phyloP scores from a whole-genome alignment of 2,888 invertebrate species.

The Thecocarcelia acutangulata region DNA sequence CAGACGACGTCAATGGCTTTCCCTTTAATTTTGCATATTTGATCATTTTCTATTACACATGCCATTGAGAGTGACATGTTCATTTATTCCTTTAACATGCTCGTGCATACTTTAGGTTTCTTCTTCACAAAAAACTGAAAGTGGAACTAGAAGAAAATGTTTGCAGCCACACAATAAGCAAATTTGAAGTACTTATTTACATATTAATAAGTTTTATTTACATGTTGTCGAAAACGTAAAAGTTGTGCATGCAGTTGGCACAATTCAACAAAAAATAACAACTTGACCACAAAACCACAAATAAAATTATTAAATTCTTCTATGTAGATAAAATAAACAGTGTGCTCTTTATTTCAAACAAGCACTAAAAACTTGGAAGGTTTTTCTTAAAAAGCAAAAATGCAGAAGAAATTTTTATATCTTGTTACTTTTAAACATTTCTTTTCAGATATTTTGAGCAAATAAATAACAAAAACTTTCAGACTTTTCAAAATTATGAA shows the following conservation, averaged over 20 bases:
- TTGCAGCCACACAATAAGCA: neutral
- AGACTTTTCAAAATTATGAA: too few relatives aligned
- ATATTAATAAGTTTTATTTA: slow-evolving; percentile 65
- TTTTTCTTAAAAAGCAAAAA: neutral
- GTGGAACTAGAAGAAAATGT: slow-evolving; percentile 17
- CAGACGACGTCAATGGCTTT: neutral
- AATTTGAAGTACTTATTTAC: slow-evolving; percentile 43
- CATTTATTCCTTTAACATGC: slow-evolving; percentile 13
- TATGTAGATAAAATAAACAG: slow-evolving; percentile 20
- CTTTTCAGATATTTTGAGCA: too few relatives aligned
- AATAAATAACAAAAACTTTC: too few relatives aligned
- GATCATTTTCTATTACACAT: slow-evolving; percentile 39
- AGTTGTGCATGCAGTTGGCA: too few relatives aligned
- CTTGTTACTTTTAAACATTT: too few relatives aligned
- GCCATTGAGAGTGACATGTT: slow-evolving; percentile 38
- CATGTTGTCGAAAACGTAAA: slow-evolving; percentile 8
- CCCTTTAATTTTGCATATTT: neutral
- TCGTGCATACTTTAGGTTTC: neutral
- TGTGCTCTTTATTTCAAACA: neutral
- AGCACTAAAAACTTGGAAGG: neutral
- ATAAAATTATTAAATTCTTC: slow-evolving; percentile 26
- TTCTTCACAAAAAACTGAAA: slow-evolving; percentile 32
- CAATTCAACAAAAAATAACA: neutral
- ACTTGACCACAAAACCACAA: slow-evolving; percentile 46
- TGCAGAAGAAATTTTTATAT: too few relatives aligned